Conservation (phyloP, 2,888 invertebrate genomes). For the Cheilosia pagana region DNA sequence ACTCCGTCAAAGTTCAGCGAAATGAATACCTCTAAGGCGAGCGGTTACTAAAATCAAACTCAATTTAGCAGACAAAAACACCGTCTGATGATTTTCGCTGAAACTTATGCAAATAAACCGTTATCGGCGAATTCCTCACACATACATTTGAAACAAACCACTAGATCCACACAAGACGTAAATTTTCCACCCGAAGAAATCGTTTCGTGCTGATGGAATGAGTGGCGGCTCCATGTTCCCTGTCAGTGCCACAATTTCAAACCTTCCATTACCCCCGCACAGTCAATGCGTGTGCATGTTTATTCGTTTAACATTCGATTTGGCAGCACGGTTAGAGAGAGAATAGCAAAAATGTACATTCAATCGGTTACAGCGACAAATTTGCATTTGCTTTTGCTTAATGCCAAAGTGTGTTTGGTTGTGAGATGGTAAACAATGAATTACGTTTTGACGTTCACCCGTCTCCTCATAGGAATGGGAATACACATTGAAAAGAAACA, state of each 20-base stretch:
- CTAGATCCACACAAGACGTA: slow-evolving; percentile 45
- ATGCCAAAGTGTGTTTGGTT: slow-evolving; percentile 14
- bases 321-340: slow-evolving; percentile 11
- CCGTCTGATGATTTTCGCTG: not conserved
- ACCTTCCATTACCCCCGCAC: slow-evolving; percentile 8
- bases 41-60: slow-evolving; percentile 15
- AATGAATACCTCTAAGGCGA: not conserved
- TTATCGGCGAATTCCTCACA: not conserved
- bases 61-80: slow-evolving; percentile 15
- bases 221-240: too few species aligned
- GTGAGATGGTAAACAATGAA: slow-evolving; percentile 55
- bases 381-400: slow-evolving; percentile 53
- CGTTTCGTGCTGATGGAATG: slow-evolving; percentile 11
- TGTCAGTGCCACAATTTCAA: slow-evolving; percentile 37
- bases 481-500: slow-evolving; percentile 28
- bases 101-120: slow-evolving; percentile 28
- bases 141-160: slow-evolving; percentile 20
- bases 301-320: slow-evolving; percentile 53
- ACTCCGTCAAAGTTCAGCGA: not conserved
- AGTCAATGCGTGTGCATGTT: slow-evolving; percentile 41
- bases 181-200: slow-evolving; percentile 66
- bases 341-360: slow-evolving; percentile 24
- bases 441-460: slow-evolving; percentile 43
- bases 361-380: slow-evolving; percentile 62
- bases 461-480: not conserved